phyloP scores from a whole-genome alignment of 2,113 vertebrate species.

The Scartelaos histophorus region DNA sequence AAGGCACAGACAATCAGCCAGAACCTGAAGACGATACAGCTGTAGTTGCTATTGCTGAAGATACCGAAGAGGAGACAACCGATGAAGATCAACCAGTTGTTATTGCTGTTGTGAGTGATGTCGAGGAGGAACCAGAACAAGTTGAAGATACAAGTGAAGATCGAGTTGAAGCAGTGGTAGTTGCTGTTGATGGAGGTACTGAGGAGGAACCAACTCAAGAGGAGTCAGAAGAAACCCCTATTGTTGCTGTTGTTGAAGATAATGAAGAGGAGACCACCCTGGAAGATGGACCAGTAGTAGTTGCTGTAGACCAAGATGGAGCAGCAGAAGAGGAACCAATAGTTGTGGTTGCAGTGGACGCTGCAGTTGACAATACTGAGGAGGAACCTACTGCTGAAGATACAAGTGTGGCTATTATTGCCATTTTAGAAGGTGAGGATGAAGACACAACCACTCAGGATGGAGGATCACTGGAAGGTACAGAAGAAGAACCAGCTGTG shows the following conservation, averaged over 20 bases:
- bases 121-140: constrained; percentile 5
- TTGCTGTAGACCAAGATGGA: background rate
- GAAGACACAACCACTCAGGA: constrained; percentile 14
- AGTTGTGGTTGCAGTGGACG: background rate
- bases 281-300: background rate
- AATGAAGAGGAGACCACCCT: background rate
- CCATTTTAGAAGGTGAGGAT: background rate
- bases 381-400: background rate
- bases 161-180: background rate
- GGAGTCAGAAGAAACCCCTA: constrained; percentile 4
- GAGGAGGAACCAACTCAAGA: constrained; percentile 1
- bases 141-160: constrained; percentile 4
- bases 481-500: constrained; percentile 7
- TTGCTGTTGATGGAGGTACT: constrained; percentile 2
- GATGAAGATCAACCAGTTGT: constrained; percentile 8
- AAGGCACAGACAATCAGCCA: constrained; percentile 8
- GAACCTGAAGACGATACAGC: background rate
- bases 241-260: background rate
- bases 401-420: background rate
- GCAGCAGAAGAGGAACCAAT: background rate
- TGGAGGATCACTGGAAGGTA: background rate
- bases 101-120: background rate
- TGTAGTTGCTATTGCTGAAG: background rate
- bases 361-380: background rate
- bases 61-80: background rate